Evolutionary conservation across 2,797 vertebrate species (phyloP).

Genomic region (Fundulus diaphanus): DNA sequence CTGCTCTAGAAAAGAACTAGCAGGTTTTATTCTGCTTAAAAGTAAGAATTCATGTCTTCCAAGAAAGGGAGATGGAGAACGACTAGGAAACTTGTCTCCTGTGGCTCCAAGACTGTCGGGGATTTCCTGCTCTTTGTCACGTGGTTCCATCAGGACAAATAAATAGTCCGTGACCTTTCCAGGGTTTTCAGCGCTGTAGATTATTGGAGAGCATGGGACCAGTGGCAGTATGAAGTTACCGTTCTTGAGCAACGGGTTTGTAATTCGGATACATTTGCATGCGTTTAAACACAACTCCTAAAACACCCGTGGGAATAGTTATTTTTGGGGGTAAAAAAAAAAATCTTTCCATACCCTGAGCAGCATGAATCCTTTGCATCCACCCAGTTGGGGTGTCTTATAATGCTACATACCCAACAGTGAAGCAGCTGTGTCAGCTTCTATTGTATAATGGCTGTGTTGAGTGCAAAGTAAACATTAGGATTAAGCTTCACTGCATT

Average conservation of each 20-base stretch:
- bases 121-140: conserved; percentile 11
- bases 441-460: conserved; percentile 23
- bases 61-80: neutral
- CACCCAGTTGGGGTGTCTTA: neutral
- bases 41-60: neutral
- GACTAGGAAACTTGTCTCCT: neutral
- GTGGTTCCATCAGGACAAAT: neutral
- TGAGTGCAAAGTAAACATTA: conserved; percentile 46
- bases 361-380: conserved; percentile 27
- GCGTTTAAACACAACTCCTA: conserved; percentile 7
- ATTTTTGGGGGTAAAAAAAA: conserved; percentile 16
- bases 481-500: conserved; percentile 43
- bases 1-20: neutral
- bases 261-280: neutral
- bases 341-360: neutral
- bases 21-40: neutral
- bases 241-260: neutral
- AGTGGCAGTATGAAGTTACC: neutral
- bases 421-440: conserved; percentile 4
- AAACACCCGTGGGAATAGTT: conserved; percentile 34
- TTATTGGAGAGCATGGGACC: neutral
- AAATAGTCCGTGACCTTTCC: neutral
- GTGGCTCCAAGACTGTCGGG: neutral
- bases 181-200: neutral
- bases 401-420: neutral